These are phyloP conservation scores for Drosophila setosimentum DNA, from an alignment of 2,888 invertebrate species.

Conservation along the genomic window DNA sequence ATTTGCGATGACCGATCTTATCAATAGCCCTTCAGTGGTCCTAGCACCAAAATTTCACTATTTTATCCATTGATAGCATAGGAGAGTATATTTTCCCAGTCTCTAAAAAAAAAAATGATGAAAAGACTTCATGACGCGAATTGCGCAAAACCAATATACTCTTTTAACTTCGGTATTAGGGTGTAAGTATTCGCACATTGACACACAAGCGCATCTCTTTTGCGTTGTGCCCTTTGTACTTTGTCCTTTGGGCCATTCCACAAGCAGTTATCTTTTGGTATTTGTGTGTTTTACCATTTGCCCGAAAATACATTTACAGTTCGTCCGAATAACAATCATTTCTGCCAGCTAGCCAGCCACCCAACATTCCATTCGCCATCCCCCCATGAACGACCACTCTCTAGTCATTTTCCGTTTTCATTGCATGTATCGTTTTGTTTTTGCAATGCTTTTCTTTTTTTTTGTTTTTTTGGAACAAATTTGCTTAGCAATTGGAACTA, in stretches of 20 bases:
- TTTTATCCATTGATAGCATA: not conserved
- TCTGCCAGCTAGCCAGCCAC: constrained; percentile 14
- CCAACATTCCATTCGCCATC: constrained; percentile 18
- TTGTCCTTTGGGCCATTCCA: constrained; percentile 2
- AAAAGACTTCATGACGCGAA: not conserved
- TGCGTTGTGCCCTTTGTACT: not conserved
- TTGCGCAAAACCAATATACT: not conserved
- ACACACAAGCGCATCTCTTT: not conserved
- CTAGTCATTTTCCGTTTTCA: constrained; percentile 10
- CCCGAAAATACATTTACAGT: constrained; percentile 43
- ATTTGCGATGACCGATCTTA: no score
- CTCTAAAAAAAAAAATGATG: not conserved
- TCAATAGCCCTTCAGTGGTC: not conserved
- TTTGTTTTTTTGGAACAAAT: constrained; percentile 42
- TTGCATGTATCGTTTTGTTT: constrained; percentile 30
- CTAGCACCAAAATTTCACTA: not conserved
- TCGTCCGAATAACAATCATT: constrained; percentile 46
- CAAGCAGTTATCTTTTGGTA: constrained; percentile 41
- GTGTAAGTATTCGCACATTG: not conserved
- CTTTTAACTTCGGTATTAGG: not conserved
- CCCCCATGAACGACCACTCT: not conserved
- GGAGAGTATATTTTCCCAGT: not conserved
- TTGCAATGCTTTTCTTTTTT: constrained; percentile 31
- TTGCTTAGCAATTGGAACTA: constrained; percentile 48
- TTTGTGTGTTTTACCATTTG: constrained; percentile 42